These are phyloP conservation scores for Cataglyphis altisquamis DNA, from an alignment of 2,888 invertebrate genomes.

Conservation along the genomic window DNA sequence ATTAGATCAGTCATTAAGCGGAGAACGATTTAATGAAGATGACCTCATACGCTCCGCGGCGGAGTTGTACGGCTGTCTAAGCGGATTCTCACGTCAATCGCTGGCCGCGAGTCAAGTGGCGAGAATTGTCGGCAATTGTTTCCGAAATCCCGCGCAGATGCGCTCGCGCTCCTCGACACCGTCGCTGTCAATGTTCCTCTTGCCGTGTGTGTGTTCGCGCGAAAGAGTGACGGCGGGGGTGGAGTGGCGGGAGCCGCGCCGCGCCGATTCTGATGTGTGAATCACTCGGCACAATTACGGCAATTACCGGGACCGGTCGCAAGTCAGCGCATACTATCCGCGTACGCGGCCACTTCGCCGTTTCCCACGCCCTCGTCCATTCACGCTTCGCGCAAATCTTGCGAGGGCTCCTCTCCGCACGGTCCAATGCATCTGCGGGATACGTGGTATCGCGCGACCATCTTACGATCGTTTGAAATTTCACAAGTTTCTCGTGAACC, in stretches of 20 bases:
- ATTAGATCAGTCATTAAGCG: slow-evolving; percentile 85
- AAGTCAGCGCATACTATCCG: slow-evolving; percentile 80
- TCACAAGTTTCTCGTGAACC: background rate
- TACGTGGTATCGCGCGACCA: slow-evolving; percentile 28
- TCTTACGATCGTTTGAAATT: background rate
- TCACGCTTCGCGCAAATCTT: slow-evolving; percentile 85
- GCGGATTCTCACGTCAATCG: slow-evolving; percentile 86
- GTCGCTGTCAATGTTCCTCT: slow-evolving; percentile 66
- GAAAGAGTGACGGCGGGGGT: slow-evolving; percentile 62
- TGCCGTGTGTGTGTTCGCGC: slow-evolving; percentile 40
- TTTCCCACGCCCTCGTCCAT: slow-evolving; percentile 86
- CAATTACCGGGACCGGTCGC: slow-evolving; percentile 84
- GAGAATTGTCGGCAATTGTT: slow-evolving; percentile 86
- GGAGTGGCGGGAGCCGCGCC: slow-evolving; percentile 55
- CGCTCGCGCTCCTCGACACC: slow-evolving; percentile 75
- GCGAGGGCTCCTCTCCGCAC: slow-evolving; percentile 58
- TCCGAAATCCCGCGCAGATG: slow-evolving; percentile 86
- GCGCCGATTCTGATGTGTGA: slow-evolving; percentile 85
- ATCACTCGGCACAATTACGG: slow-evolving; percentile 86
- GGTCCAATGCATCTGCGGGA: slow-evolving; percentile 63
- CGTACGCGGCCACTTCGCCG: slow-evolving; percentile 80
- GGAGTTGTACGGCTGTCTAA: slow-evolving; percentile 79
- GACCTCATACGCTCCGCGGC: slow-evolving; percentile 85
- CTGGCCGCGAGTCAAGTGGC: slow-evolving; percentile 86
- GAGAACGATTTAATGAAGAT: slow-evolving; percentile 86